Conservation (phyloP, 64 coral and sea anemone species). For the Catalaphyllia jardinei region DNA sequence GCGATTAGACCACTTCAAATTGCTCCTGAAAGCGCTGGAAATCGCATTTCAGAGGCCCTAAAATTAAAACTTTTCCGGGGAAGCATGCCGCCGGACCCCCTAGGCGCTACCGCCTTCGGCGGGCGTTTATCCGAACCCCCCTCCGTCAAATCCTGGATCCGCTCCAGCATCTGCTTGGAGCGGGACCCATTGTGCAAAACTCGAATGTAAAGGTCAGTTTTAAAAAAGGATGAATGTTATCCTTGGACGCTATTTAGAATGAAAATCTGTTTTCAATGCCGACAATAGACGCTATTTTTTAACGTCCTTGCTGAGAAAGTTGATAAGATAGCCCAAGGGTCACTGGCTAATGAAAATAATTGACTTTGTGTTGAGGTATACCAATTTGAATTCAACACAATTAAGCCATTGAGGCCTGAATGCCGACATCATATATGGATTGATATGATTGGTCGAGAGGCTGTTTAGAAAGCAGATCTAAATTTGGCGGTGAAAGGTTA, state of each 20-base stretch:
- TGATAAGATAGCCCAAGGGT: constrained; percentile 22
- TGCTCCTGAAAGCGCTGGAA: no score
- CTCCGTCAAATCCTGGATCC: no score
- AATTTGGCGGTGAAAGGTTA: constrained; percentile 18
- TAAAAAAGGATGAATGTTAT: not conserved
- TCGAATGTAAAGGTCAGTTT: not conserved
- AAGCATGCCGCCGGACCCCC: no score
- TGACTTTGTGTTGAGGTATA: not conserved
- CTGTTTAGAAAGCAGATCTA: constrained; percentile 8
- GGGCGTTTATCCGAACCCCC: no score
- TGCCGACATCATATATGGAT: not conserved
- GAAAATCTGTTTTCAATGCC: not conserved
- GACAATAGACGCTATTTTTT: constrained; percentile 24
- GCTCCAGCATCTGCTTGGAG: not conserved
- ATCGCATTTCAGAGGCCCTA: no score
- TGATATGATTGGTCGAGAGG: not conserved
- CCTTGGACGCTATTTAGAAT: not conserved
- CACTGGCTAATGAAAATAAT: not conserved
- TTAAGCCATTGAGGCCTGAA: constrained; percentile 2
- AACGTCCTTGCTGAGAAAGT: not conserved
- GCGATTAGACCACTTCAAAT: no score
- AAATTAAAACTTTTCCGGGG: no score
- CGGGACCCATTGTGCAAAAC: not conserved
- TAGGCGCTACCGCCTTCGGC: no score
- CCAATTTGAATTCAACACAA: constrained; percentile 17